Evolutionary conservation across 2,888 invertebrate species (phyloP).

Genomic region (Athrips mouffetella): DNA sequence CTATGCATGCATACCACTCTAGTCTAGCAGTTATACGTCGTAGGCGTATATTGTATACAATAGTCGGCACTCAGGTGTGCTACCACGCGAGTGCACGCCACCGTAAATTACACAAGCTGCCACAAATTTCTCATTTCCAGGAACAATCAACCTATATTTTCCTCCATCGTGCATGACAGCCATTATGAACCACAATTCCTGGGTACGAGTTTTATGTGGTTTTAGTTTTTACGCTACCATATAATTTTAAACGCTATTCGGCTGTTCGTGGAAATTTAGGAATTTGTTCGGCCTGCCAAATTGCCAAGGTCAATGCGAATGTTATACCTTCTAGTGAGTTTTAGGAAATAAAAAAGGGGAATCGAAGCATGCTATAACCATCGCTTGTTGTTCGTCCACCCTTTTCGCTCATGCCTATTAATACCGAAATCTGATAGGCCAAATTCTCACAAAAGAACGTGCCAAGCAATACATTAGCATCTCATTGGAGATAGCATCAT

Average conservation of each 20-base stretch:
- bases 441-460: constrained; percentile 44
- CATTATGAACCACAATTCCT: neutral
- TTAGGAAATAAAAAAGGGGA: constrained; percentile 39
- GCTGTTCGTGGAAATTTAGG: neutral
- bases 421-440: constrained; percentile 59
- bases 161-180: constrained; percentile 13
- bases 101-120: constrained; percentile 31
- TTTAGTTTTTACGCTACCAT: neutral
- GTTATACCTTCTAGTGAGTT: constrained; percentile 33
- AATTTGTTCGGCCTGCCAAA: constrained; percentile 31
- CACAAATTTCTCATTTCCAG: constrained; percentile 31
- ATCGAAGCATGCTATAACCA: constrained; percentile 35
- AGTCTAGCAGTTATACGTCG: constrained; percentile 24
- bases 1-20: constrained; percentile 27
- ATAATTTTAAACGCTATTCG: neutral
- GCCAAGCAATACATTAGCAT: constrained; percentile 75
- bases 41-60: too few species aligned
- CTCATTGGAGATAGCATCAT: constrained; percentile 59
- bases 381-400: constrained; percentile 20
- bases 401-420: constrained; percentile 39
- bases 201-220: neutral
- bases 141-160: constrained; percentile 25
- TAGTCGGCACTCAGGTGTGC: constrained; percentile 40
- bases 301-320: constrained; percentile 39
- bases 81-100: constrained; percentile 29